These are phyloP conservation scores for Parazoanthus atlanticus DNA, from an alignment of 92 coral and sea anemone genomes.

Conservation along the genomic window DNA sequence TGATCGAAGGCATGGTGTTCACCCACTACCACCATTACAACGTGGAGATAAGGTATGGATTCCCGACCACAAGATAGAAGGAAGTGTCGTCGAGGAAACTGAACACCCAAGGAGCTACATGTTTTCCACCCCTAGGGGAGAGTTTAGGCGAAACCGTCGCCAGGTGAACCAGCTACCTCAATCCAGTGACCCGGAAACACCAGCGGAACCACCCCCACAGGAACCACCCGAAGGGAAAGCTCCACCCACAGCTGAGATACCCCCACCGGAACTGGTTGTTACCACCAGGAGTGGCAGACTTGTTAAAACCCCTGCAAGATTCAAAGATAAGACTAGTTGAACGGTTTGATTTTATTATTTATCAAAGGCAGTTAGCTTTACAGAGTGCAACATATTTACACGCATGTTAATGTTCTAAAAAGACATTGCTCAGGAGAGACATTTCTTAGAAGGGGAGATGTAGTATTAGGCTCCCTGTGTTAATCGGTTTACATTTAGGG, in stretches of 20 bases:
- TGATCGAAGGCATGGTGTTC: conserved; percentile 5
- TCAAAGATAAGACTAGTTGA: not conserved
- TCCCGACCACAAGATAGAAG: not conserved
- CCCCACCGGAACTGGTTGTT: not conserved
- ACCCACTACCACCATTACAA: not conserved
- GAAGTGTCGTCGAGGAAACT: not conserved
- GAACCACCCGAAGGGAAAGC: not conserved
- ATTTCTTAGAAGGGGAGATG: conserved; percentile 23
- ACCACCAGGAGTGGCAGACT: conserved; percentile 27
- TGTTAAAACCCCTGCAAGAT: conserved; percentile 15
- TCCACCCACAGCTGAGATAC: conserved; percentile 10
- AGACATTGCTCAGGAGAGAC: conserved; percentile 3
- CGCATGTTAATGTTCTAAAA: not conserved
- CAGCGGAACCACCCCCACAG: conserved; percentile 11
- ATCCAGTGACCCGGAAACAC: not conserved
- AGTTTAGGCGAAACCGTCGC: conserved; percentile 20
- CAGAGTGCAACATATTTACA: not conserved
- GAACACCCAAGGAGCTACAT: conserved; percentile 13
- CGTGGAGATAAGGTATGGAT: conserved; percentile 3
- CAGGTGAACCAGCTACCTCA: conserved; percentile 18
- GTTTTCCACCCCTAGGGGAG: conserved; percentile 32
- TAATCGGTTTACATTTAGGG: not conserved
- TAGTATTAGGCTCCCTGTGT: conserved; percentile 16
- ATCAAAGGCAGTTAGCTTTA: not conserved
- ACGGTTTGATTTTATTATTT: not conserved